Base-by-base conservation (phyloP, 2,888 invertebrate species). In the Panopea generosa region DNA sequence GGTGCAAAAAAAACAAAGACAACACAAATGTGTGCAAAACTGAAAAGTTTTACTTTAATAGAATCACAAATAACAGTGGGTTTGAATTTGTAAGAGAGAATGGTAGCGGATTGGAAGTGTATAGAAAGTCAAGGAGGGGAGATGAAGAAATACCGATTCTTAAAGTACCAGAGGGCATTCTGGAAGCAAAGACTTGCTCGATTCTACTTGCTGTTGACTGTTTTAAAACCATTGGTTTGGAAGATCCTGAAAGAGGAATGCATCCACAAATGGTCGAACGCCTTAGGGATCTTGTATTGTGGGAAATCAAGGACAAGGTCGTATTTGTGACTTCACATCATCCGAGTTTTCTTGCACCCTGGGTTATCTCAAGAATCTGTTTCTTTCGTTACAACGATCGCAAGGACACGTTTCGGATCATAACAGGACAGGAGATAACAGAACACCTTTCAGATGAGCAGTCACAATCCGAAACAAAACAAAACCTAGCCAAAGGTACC, bases 221-320 rank as follows among this genome's bases (percentile, higher is more conserved):
- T 2, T 75, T 69, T 29, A 53, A 55, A 18, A 77, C 81, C 2
- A 63, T 81, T 9, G 43, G 53, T 38, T 53, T 72, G 6, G 76
- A 80, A 56, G 80, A 80, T 20, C 65, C 69, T 1, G 81, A 72
- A 14, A 63, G 59, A 33, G 77, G 81, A 6, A 81, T 81, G 81
- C 81, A 81, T 52, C 77, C 77, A 1, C 81, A 81, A 47, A 69
- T 81, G 59, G 55, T 75, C 2, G 75, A 74, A 33, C 55, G 71
- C 24, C 65, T 81, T 65, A 14, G 65, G 2, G 56, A 65, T 14
- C 47, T 65, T 3, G 56, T 65, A 16, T 52, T 65, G 20, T 27
- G 43, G 27, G 29, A 27, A 6, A 56, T 65, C 7, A 29, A 26
- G 26, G 16, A 56, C n/a, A 65, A 65, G 18, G 45, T 47, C 11